Conservation (phyloP, 2,888 invertebrate species). For the Caenorhabditis panamensis region DNA sequence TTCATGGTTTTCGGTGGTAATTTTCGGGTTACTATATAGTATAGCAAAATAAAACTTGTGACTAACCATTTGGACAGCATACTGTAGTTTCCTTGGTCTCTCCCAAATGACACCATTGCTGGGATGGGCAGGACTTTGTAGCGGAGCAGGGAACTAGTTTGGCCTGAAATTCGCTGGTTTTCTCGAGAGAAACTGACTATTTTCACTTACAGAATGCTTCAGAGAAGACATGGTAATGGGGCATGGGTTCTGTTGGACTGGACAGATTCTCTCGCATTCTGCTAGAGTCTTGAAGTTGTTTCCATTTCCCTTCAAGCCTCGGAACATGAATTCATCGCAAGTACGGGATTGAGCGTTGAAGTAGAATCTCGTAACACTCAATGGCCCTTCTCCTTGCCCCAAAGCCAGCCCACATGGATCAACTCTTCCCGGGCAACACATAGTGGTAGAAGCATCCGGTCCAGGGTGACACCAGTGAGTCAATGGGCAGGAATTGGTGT, state of each 20-base stretch:
- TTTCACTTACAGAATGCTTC: conserved; percentile 46
- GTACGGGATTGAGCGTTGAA: conserved; percentile 72
- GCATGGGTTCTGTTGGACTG: conserved; percentile 75
- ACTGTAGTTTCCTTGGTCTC: conserved; percentile 75
- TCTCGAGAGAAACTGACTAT: no score
- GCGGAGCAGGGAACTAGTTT: conserved; percentile 67
- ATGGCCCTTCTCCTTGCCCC: conserved; percentile 73
- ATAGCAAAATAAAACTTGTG: not conserved
- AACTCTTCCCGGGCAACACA: conserved; percentile 76
- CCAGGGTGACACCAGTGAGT: conserved; percentile 78
- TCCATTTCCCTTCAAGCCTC: conserved; percentile 77
- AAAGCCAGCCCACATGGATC: conserved; percentile 72
- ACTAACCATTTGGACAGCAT: conserved; percentile 79
- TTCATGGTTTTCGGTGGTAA: no score
- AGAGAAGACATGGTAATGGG: conserved; percentile 70
- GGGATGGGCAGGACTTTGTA: conserved; percentile 69
- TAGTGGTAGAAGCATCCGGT: conserved; percentile 67
- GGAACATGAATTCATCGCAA: conserved; percentile 75
- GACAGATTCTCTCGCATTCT: conserved; percentile 74
- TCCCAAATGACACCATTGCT: conserved; percentile 80
- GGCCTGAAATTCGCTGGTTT: conserved; percentile 15
- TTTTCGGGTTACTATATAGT: no score
- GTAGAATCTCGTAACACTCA: conserved; percentile 66
- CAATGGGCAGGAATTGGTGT: conserved; percentile 69
- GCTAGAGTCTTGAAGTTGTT: conserved; percentile 76